phyloP scores from a whole-genome alignment of 2,113 vertebrate genomes.

The Hippoglossus stenolepis region DNA sequence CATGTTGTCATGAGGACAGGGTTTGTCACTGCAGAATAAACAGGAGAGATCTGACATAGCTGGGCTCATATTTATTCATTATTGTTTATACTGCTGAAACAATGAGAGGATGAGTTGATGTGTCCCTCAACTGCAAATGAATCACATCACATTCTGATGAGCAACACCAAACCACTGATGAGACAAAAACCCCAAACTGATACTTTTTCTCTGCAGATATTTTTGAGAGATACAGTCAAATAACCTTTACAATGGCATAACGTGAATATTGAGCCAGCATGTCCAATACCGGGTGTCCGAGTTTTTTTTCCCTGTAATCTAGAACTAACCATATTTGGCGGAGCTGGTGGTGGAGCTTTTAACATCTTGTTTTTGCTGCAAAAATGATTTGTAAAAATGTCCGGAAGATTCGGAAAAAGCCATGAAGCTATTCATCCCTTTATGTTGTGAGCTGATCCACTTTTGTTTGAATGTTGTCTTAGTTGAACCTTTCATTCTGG shows the following conservation, averaged over 20 bases:
- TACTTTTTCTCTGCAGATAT: not conserved
- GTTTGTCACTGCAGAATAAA: not conserved
- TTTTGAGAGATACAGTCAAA: not conserved
- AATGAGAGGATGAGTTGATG: not conserved
- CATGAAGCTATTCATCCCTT: not conserved
- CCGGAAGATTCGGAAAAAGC: not conserved
- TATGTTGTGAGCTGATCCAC: not conserved
- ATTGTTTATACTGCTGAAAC: not conserved
- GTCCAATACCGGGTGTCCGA: not conserved
- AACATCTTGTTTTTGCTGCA: not conserved
- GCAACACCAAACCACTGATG: not conserved
- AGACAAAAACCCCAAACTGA: not conserved
- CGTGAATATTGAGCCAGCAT: not conserved
- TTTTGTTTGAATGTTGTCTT: not conserved
- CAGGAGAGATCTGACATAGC: not conserved
- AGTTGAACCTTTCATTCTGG: not conserved
- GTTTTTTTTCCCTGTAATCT: too few relatives aligned
- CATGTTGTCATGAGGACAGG: not conserved
- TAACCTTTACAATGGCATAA: not conserved
- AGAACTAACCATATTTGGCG: too few relatives aligned
- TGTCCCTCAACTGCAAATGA: constrained; percentile 2
- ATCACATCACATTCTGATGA: not conserved
- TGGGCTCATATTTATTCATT: not conserved
- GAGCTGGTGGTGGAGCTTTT: not conserved
- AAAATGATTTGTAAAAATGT: not conserved